Evolutionary conservation across 2,888 invertebrate species (phyloP), one percentile per base, ranked within the genome.

Genomic region (Epinotia ramella): DNA sequence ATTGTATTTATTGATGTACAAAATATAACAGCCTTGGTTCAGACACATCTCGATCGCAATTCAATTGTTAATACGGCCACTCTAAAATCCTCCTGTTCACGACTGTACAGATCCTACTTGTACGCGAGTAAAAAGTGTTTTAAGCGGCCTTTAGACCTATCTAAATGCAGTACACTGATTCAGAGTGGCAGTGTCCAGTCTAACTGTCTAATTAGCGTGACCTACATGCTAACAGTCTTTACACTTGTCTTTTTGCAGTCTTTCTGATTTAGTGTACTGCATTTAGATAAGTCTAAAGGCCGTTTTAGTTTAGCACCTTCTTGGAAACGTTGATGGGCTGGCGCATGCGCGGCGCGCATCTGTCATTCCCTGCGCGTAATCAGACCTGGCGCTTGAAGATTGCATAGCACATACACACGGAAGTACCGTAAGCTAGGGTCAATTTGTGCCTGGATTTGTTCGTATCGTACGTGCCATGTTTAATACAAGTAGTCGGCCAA

Each of bases 101-200:
- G 63, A 68, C 63, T 57, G 73, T 53, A 6, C n/a, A 53, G 53
- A 7, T n/a, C 53, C 13, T 53, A 53, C 1, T 53, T 53, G n/a
- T n/a, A 53, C 53, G 91, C 88, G 87, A 86, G 81, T 53, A 85
- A 84, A 84, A 84, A 86, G 46, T 67, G 57, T 73, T 66, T 76
- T n/a, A n/a, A n/a, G n/a, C n/a, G n/a, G n/a, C n/a, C n/a, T n/a
- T n/a, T n/a, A n/a, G n/a, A n/a, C n/a, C n/a, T n/a, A n/a, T n/a
- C n/a, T n/a, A n/a, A n/a, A n/a, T n/a, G n/a, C n/a, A n/a, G n/a
- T n/a, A n/a, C n/a, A n/a, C n/a, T n/a, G n/a, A n/a, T n/a, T n/a
- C n/a, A n/a, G n/a, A n/a, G n/a, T n/a, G n/a, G n/a, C n/a, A n/a
- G n/a, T n/a, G n/a, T n/a, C n/a, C n/a, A n/a, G n/a, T n/a, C n/a